Evolutionary conservation across 2,888 invertebrate genomes (phyloP), one percentile per base, ranked within the genome.

Genomic region (Cantharis rufa): DNA sequence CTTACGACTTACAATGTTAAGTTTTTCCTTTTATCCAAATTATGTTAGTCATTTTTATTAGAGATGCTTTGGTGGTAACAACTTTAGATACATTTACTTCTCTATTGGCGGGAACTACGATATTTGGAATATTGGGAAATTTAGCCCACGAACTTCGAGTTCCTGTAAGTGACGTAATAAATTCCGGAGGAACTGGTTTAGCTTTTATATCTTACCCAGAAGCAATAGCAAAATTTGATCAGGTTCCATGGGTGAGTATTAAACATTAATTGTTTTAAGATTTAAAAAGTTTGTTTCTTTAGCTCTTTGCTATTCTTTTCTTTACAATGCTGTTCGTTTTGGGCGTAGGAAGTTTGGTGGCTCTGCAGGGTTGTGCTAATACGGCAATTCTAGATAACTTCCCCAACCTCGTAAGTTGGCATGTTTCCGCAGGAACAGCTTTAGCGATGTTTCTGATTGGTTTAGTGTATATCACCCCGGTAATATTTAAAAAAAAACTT

Each of bases 141-240:
- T 87, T 96, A 83, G 95, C 95, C 0, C 88, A 92, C 82, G 89
- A 90, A 21, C 92, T 95, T 0, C 88, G 92, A 80, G 89, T 89
- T 0, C 92, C 93, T 9, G 92, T 95, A 1, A 84, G 88, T 1
- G 88, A 90, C 0, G 93, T 95, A 0, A 92, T 96, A 0, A 93
- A 93, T 13, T 88, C 90, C 21, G 93, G 93, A 16, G 96, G 95
- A 3, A 92, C 94, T 0, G 94, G 95, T 0, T 88, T 96, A 74
- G 96, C 96, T 0, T 96, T 96, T 85, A 91, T 96, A 71, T 95
- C 95, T 0, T 96, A 96, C 86, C 96, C 96, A 1, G 95, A 95
- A 84, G 95, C 95, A 1, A 92, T 96, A 73, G 91, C 94, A 0
- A 93, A 94, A 84, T 94, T 96, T 80, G 89, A 91, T 61, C 88